Evolutionary conservation across 2,888 invertebrate genomes (phyloP), one percentile per base, ranked within the genome.

Genomic region (Idaea aversata): DNA sequence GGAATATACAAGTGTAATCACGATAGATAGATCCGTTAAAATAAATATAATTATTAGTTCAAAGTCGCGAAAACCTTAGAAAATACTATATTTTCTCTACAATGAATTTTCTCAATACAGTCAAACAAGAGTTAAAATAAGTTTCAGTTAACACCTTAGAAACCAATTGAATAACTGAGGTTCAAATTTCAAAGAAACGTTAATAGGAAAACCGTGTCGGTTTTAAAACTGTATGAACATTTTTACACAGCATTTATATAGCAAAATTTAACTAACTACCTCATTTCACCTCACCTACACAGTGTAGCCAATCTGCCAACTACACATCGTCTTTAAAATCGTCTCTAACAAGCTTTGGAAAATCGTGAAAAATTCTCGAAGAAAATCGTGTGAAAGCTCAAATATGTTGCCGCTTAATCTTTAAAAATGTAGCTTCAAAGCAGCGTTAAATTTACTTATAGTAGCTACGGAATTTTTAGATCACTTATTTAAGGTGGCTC

Each of bases 351-450:
- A 47, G 47, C 47, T 47, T 47, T 47, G 47, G 47, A 47, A 47
- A 47, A 47, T 47, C 47, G 47, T 47, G 47, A 47, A 47, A 47
- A 47, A 47, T 47, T 47, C 47, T 47, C 47, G 47, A 47, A 47
- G 47, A 47, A 47, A 47, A 47, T 10, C 10, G 47, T 47, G 47
- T 47, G 13, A 10, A 47, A 47, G 47, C 47, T 47, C 47, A 13
- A 47, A 47, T 47, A 47, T 47, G 47, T 7, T 13, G 10, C 7
- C 47, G 47, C 47, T 10, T 47, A 47, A 47, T 47, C 47, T 47
- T 47, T 47, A 47, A 47, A 47, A 47, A 47, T 47, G 47, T 47
- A 10, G 47, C 47, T 47, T 13, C 13, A 7, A 13, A 47, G 47
- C 13, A 10, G 47, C 47, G 47, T 47, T 47, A 47, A 47, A 47